phyloP scores from a whole-genome alignment of 2,113 vertebrate genomes.

The Raja brachyura region DNA sequence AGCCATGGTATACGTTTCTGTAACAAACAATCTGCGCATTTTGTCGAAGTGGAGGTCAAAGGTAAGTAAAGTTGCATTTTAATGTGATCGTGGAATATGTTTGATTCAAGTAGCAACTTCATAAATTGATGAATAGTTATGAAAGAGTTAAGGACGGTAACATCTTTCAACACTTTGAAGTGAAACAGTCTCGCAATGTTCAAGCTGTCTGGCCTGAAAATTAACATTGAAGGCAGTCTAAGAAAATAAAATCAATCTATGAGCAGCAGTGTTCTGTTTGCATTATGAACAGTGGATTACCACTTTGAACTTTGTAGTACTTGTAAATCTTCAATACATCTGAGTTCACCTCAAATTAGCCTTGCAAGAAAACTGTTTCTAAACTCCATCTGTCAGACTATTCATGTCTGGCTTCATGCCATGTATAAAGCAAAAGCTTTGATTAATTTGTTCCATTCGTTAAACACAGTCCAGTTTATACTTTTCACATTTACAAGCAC shows the following conservation, averaged over 20 bases:
- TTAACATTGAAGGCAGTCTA: slow-evolving; percentile 59
- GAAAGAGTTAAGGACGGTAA: slow-evolving; percentile 76
- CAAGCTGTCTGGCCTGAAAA: slow-evolving; percentile 68
- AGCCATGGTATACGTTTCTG: not conserved
- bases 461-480: slow-evolving; percentile 53
- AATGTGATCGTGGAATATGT: not conserved
- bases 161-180: slow-evolving; percentile 83
- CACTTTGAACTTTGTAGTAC: slow-evolving; percentile 65
- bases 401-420: slow-evolving; percentile 67
- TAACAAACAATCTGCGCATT: not conserved
- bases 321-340: slow-evolving; percentile 70
- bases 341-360: slow-evolving; percentile 62
- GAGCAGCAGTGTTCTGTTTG: slow-evolving; percentile 51
- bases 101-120: slow-evolving; percentile 38
- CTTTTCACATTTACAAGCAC: slow-evolving; percentile 57
- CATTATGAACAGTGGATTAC: slow-evolving; percentile 54
- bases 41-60: not conserved
- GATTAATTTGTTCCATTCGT: slow-evolving; percentile 65
- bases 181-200: slow-evolving; percentile 64
- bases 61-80: not conserved
- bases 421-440: slow-evolving; percentile 54
- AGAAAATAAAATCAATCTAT: slow-evolving; percentile 49
- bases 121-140: slow-evolving; percentile 61
- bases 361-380: slow-evolving; percentile 54
- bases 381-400: slow-evolving; percentile 58